phyloP scores from a whole-genome alignment of 1,140 invertebrate genomes.

The Aphaenogaster rudis region DNA sequence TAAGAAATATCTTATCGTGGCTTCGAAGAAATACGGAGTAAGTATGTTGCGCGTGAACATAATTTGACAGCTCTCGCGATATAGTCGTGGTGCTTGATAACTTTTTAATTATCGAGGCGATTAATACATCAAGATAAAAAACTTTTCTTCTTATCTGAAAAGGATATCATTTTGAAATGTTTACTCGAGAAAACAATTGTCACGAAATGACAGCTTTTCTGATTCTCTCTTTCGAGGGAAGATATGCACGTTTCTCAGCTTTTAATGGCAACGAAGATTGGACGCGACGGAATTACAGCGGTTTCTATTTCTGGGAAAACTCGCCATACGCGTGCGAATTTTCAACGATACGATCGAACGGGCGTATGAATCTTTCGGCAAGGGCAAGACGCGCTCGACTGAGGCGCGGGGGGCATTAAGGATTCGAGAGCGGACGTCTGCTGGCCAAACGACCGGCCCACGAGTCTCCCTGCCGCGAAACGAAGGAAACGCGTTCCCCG shows the following conservation, averaged over 20 bases:
- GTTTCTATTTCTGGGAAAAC: not conserved
- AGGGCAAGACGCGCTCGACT: not conserved
- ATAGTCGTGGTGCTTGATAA: slow-evolving; percentile 30
- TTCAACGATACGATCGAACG: not conserved
- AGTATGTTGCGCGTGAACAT: slow-evolving; percentile 2
- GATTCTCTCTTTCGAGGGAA: not conserved
- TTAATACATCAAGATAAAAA: slow-evolving; percentile 40
- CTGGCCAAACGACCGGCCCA: not conserved
- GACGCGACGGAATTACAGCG: not conserved
- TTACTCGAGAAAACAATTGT: not conserved
- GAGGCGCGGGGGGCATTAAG: not conserved
- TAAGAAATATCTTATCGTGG: slow-evolving; percentile 53
- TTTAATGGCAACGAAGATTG: not conserved
- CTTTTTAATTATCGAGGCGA: slow-evolving; percentile 46
- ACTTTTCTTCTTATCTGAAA: slow-evolving; percentile 17
- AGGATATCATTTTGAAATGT: slow-evolving; percentile 14
- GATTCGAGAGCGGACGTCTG: slow-evolving; percentile 11
- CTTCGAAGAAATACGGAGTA: slow-evolving; percentile 31
- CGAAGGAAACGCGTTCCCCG: slow-evolving; percentile 41
- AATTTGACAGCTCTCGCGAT: slow-evolving; percentile 39
- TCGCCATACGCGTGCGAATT: not conserved
- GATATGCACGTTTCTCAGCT: not conserved
- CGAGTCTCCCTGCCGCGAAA: not conserved
- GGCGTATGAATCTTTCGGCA: not conserved
- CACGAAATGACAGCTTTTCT: not conserved